Evolutionary conservation across 2,113 vertebrate species (phyloP).

Genomic region (Eclectus roratus): DNA sequence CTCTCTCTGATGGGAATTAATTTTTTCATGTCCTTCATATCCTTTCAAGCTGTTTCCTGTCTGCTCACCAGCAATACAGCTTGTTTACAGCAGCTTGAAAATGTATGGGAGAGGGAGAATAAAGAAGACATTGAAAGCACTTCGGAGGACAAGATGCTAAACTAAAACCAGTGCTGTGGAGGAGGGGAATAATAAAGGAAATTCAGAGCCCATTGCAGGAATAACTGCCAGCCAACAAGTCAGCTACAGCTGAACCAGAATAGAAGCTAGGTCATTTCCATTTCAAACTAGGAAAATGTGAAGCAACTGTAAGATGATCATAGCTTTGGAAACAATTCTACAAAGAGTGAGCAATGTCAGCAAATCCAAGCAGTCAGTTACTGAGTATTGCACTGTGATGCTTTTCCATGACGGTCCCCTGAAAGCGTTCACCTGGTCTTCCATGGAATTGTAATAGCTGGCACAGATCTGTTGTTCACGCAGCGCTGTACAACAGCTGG

Average conservation of each 20-base stretch:
- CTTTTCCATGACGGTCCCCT: background rate
- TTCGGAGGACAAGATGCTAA: background rate
- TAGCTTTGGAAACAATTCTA: background rate
- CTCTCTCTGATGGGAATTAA: background rate
- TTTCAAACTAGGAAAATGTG: background rate
- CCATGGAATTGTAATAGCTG: background rate
- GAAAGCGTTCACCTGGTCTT: background rate
- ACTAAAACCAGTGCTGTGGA: fast-evolving
- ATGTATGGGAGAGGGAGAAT: background rate
- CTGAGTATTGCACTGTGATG: background rate
- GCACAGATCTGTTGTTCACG: background rate
- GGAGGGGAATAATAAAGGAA: background rate
- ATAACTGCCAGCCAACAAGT: background rate
- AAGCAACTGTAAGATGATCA: background rate
- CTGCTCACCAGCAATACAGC: background rate
- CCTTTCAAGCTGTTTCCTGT: background rate
- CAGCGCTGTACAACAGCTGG: background rate
- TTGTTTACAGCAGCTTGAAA: background rate
- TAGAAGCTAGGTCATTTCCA: background rate
- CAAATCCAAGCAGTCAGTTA: background rate
- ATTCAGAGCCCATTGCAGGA: background rate
- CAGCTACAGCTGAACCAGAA: background rate
- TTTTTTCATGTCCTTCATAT: background rate
- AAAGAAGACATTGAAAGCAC: background rate
- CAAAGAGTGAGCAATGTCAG: background rate